Percentiles rank a stretch among this genome's conserved stretches.
These are phyloP conservation scores for Saguinus oedipus DNA, from an alignment of 2,797 vertebrate species.

Conservation along the genomic window DNA sequence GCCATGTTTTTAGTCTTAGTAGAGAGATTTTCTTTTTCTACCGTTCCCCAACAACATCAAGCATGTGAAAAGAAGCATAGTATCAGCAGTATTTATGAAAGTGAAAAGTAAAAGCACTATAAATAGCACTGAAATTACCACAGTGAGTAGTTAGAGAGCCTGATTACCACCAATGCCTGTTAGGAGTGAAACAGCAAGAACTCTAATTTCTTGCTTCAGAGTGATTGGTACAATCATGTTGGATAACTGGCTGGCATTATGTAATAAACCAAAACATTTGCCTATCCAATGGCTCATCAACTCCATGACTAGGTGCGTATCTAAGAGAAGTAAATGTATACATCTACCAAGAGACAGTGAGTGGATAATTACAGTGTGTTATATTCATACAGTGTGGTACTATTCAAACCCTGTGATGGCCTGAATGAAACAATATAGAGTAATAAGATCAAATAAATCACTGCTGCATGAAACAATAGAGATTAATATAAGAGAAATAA, in stretches of 20 bases:
- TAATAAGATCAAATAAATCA: neutral
- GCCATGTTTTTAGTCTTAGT: neutral
- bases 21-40: neutral
- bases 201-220: neutral
- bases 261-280: neutral
- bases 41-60: neutral
- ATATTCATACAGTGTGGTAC: neutral
- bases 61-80: neutral
- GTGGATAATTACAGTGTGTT: neutral
- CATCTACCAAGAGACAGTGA: neutral
- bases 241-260: too few relatives aligned
- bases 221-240: neutral
- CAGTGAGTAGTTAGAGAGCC: neutral
- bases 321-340: neutral
- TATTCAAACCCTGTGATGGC: neutral
- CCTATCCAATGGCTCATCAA: neutral
- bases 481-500: neutral
- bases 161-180: neutral
- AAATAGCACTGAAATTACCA: neutral
- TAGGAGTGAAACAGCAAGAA: neutral
- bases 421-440: neutral
- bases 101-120: neutral
- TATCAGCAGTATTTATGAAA: neutral
- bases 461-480: neutral
- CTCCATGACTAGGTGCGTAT: too few relatives aligned